Conservation (phyloP, 92 coral and sea anemone genomes). For the Zoanthus solanderi region DNA sequence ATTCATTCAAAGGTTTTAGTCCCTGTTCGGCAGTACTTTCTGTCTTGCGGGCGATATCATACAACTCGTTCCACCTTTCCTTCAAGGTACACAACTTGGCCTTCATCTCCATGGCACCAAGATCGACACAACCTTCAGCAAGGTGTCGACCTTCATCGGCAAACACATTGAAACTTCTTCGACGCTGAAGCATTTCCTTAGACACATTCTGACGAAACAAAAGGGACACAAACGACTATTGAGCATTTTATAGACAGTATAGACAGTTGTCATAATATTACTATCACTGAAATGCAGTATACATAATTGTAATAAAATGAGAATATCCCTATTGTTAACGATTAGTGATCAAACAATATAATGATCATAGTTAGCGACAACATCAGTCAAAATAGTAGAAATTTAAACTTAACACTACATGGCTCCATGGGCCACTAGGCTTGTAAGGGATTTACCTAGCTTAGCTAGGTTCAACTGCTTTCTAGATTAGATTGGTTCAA, state of each 20-base stretch:
- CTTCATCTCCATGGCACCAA: constrained; percentile 91
- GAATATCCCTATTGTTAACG: neutral
- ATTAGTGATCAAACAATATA: too few species aligned
- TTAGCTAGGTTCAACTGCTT: neutral
- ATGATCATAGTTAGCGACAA: neutral
- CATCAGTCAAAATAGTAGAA: neutral
- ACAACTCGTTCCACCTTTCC: constrained; percentile 95
- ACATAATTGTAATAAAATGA: neutral
- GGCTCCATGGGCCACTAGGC: too few species aligned
- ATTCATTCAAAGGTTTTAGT: constrained; percentile 88
- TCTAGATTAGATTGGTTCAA: neutral
- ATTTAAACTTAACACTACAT: neutral
- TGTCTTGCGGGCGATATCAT: constrained; percentile 83
- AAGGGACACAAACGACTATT: neutral
- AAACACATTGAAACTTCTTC: constrained; percentile 87
- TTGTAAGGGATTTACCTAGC: neutral
- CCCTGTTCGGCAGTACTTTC: constrained; percentile 88
- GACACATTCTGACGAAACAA: constrained; percentile 78
- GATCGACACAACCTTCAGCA: constrained; percentile 87
- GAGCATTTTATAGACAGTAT: too few species aligned
- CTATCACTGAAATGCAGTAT: neutral
- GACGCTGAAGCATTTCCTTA: constrained; percentile 84
- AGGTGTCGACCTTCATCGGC: constrained; percentile 91
- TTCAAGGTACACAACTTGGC: constrained; percentile 87
- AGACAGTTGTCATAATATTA: neutral